phyloP scores from a whole-genome alignment of 1,140 invertebrate genomes.

The Drosophila asahinai region DNA sequence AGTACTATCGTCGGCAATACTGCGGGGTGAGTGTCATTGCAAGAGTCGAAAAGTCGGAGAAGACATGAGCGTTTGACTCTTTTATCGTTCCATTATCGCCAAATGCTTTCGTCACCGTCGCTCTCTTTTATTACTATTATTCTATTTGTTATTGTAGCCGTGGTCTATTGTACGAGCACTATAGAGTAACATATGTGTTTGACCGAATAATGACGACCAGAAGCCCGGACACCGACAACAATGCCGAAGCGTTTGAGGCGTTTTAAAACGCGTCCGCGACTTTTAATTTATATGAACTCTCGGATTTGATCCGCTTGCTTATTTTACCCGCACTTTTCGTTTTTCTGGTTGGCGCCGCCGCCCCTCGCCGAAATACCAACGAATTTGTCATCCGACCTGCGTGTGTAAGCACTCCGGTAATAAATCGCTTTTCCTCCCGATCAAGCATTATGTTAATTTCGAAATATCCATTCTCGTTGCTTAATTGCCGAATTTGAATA shows the following conservation, averaged over 20 bases:
- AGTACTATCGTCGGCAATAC: constrained; percentile 31
- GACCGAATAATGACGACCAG: constrained; percentile 44
- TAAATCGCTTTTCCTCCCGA: constrained; percentile 34
- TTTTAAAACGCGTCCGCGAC: constrained; percentile 53
- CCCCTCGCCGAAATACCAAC: constrained; percentile 18
- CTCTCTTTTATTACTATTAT: constrained; percentile 54
- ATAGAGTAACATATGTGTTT: constrained; percentile 41
- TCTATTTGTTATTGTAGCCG: constrained; percentile 32
- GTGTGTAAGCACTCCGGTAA: constrained; percentile 12
- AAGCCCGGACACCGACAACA: constrained; percentile 47
- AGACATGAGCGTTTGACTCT: constrained; percentile 51
- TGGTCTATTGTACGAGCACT: constrained; percentile 36
- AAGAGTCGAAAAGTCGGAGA: constrained; percentile 38
- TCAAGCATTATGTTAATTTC: constrained; percentile 36
- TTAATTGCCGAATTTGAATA: constrained; percentile 47
- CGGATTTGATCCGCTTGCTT: constrained; percentile 29
- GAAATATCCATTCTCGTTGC: constrained; percentile 24
- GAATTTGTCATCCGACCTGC: constrained; percentile 45
- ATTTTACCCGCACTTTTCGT: constrained; percentile 1
- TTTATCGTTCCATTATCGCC: constrained; percentile 80
- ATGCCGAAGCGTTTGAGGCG: constrained; percentile 64
- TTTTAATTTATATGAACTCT: constrained; percentile 56
- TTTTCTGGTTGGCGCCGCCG: constrained; percentile 8
- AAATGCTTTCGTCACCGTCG: constrained; percentile 75
- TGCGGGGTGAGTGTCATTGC: constrained; percentile 24